These are phyloP conservation scores for Rhopilema esculentum DNA, from an alignment of 30 jellyfish, hydroid and myxozoan species.

Conservation along the genomic window DNA sequence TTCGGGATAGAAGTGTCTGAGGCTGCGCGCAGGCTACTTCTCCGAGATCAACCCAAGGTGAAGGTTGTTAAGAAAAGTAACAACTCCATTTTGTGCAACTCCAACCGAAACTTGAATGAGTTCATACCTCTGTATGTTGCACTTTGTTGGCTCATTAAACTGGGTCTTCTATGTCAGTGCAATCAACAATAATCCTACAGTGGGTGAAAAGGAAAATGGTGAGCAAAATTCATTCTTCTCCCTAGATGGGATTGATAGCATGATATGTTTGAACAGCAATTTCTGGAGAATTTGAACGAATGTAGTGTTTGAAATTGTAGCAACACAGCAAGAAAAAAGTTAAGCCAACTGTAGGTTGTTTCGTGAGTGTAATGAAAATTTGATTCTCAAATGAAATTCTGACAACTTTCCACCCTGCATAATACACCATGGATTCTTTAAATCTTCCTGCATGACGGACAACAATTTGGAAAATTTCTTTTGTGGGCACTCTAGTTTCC, in stretches of 20 bases:
- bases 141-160: not conserved
- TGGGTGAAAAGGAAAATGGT: slow-evolving; percentile 15
- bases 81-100: not conserved
- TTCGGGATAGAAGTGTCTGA: not conserved
- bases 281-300: slow-evolving; percentile 28
- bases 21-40: not conserved
- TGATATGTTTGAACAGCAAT: not conserved
- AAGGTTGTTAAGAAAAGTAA: not conserved
- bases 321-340: slow-evolving; percentile 38
- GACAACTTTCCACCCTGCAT: slow-evolving; percentile 28
- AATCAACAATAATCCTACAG: slow-evolving; percentile 25
- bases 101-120: slow-evolving; percentile 18
- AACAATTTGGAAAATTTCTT: slow-evolving; percentile 1
- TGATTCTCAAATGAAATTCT: slow-evolving; percentile 21
- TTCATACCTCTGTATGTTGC: slow-evolving; percentile 13
- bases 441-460: slow-evolving; percentile 22
- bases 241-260: slow-evolving; percentile 27
- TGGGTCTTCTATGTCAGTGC: slow-evolving; percentile 29
- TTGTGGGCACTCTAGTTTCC: slow-evolving; percentile 47
- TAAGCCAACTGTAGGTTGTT: slow-evolving; percentile 29
- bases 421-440: not conserved
- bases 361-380: slow-evolving; percentile 20
- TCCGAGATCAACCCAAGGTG: slow-evolving; percentile 9
- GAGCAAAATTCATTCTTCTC: slow-evolving; percentile 9
- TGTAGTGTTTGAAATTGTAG: slow-evolving; percentile 41